A percentile compares a stretch with the other conserved stretches of the same genome.
Conservation (phyloP, 2,888 invertebrate genomes). For the Parnassius apollo region DNA sequence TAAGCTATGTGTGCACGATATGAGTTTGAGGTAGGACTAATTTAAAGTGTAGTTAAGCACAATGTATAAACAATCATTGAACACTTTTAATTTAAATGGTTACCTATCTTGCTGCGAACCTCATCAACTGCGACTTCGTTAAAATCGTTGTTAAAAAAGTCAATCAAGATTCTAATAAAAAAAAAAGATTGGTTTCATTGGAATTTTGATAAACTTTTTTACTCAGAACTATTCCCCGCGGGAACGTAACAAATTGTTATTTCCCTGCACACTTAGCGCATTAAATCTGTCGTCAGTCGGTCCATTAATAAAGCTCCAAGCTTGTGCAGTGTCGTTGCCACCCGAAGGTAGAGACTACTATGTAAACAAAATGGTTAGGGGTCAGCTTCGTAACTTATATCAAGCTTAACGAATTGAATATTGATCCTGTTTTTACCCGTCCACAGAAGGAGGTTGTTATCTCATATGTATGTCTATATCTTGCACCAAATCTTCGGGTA, state of each 20-base stretch:
- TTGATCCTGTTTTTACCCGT: conserved; percentile 4
- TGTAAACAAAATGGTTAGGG: conserved; percentile 17
- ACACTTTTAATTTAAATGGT: no score
- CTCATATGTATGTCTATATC: no score
- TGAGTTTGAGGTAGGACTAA: no score
- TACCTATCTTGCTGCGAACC: no score
- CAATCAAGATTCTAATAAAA: no score
- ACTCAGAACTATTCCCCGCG: conserved; percentile 25
- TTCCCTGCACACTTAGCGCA: conserved; percentile 33
- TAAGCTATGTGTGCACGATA: no score
- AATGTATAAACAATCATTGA: no score
- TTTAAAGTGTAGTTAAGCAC: no score
- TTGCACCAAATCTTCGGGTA: no score
- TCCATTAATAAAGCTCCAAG: conserved; percentile 21
- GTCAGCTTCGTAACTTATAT: conserved; percentile 2
- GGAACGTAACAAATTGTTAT: conserved; percentile 33
- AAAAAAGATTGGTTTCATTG: neutral
- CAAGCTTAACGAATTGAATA: conserved; percentile 1
- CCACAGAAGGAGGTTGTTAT: no score
- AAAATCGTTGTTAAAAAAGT: no score
- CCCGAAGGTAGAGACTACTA: conserved; percentile 19
- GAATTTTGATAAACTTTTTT: conserved; percentile 18
- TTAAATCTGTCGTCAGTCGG: conserved; percentile 44
- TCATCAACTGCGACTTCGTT: no score
- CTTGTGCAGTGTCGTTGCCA: conserved; percentile 34